Conservation (phyloP, 2,113 vertebrate species). For the Plectropomus leopardus region DNA sequence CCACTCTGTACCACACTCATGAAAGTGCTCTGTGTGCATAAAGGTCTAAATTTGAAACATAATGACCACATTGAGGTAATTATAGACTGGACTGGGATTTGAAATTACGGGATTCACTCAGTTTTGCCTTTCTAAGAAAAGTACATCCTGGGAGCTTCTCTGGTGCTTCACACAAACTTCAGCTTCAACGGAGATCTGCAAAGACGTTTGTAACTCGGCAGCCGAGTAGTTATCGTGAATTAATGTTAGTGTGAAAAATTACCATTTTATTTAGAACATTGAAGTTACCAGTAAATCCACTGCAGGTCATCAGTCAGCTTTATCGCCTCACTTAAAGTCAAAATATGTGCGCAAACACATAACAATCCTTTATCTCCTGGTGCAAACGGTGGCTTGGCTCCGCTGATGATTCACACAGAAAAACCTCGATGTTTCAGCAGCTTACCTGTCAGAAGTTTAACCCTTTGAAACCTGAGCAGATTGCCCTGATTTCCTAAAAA, state of each 20-base stretch:
- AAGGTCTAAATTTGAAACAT: slow-evolving; percentile 70
- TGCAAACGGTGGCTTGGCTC: no score
- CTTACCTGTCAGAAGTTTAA: no score
- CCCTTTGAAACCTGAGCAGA: no score
- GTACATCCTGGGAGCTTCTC: slow-evolving; percentile 14
- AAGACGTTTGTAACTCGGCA: not conserved
- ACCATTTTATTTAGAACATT: not conserved
- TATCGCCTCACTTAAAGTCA: no score
- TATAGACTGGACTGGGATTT: slow-evolving; percentile 43
- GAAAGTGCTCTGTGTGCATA: slow-evolving; percentile 10
- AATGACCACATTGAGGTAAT: slow-evolving; percentile 66
- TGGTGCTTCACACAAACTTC: not conserved
- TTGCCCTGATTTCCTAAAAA: no score
- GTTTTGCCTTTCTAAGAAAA: slow-evolving; percentile 33
- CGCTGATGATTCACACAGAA: not conserved
- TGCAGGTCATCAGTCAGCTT: no score
- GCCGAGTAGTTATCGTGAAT: not conserved
- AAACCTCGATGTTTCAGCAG: no score
- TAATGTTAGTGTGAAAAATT: no score
- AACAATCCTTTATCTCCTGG: no score
- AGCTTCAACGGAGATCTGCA: not conserved
- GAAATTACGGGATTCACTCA: slow-evolving; percentile 57
- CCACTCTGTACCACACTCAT: slow-evolving; percentile 14
- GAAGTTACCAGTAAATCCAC: no score
- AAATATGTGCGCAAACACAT: no score